Percentiles rank a stretch among this genome's conserved stretches.
Conservation (phyloP, 2,888 invertebrate genomes). For the Campaea margaritaria region DNA sequence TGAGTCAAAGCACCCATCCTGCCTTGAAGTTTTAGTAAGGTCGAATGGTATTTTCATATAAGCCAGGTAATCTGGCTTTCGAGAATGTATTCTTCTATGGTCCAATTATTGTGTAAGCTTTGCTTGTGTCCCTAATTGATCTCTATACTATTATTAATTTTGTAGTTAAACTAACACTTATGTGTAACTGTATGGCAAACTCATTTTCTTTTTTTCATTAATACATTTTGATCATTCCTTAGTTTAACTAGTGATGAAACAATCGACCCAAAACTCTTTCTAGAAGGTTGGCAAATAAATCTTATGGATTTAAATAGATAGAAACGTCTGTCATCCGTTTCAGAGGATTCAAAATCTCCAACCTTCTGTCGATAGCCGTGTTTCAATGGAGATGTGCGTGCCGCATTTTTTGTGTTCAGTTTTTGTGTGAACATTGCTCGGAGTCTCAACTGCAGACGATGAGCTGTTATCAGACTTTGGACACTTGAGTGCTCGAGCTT, state of each 20-base stretch:
- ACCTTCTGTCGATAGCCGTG: slow-evolving; percentile 5
- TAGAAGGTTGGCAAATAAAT: too few relatives aligned
- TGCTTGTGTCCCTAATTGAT: too few relatives aligned
- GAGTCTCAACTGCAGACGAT: slow-evolving; percentile 61
- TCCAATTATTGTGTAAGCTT: too few relatives aligned
- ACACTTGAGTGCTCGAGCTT: slow-evolving; percentile 56
- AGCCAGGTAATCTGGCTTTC: neutral
- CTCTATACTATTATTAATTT: too few relatives aligned
- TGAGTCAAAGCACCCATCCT: slow-evolving; percentile 10
- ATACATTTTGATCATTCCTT: too few relatives aligned
- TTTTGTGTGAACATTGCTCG: slow-evolving; percentile 69
- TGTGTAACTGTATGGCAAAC: too few relatives aligned
- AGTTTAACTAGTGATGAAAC: too few relatives aligned
- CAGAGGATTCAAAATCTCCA: neutral
- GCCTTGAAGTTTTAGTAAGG: neutral
- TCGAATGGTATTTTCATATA: neutral
- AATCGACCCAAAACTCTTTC: too few relatives aligned
- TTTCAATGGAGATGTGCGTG: slow-evolving; percentile 54
- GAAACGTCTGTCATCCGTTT: neutral
- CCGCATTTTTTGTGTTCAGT: slow-evolving; percentile 55
- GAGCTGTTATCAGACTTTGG: slow-evolving; percentile 58
- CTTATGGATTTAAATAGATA: neutral
- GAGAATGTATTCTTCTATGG: neutral
- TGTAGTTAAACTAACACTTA: too few relatives aligned
- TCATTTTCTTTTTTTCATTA: too few relatives aligned